Evolutionary conservation across 2,888 invertebrate species (phyloP).

Genomic region (Petrolisthes manimaculis): DNA sequence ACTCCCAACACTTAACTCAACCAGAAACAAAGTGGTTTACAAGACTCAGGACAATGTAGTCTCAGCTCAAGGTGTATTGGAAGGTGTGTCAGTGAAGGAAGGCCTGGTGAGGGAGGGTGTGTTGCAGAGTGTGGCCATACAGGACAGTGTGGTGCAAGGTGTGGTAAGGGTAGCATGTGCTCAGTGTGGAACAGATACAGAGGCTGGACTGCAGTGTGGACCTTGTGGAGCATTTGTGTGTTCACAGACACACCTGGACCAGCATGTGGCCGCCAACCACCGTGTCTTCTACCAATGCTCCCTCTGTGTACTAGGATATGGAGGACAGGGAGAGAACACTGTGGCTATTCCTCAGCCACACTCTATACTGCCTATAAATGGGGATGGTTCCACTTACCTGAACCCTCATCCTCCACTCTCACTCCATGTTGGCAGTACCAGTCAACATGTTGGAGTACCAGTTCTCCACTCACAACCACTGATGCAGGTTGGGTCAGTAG

Average conservation of each 20-base stretch:
- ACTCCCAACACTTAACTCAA: not conserved
- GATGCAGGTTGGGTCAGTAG: not conserved
- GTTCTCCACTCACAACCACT: not conserved
- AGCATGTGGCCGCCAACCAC: not conserved
- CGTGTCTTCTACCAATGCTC: not conserved
- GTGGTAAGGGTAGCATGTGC: not conserved
- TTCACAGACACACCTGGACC: not conserved
- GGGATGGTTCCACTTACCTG: not conserved
- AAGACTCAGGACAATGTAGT: not conserved
- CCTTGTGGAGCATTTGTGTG: not conserved
- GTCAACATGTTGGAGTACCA: not conserved
- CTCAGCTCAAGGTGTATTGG: not conserved
- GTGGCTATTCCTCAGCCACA: not conserved
- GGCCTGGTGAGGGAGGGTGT: not conserved
- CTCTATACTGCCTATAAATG: not conserved
- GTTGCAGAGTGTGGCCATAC: not conserved
- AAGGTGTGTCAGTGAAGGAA: not conserved
- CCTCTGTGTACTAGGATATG: not conserved
- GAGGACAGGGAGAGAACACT: not conserved
- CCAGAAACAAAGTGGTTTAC: not conserved
- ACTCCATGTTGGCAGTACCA: not conserved
- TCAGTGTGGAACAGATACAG: not conserved
- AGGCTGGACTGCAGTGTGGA: slow-evolving; percentile 5
- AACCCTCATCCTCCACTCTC: not conserved
- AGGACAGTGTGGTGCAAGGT: not conserved